These are phyloP conservation scores for Parus major DNA, from an alignment of 2,113 vertebrate species.

Conservation along the genomic window DNA sequence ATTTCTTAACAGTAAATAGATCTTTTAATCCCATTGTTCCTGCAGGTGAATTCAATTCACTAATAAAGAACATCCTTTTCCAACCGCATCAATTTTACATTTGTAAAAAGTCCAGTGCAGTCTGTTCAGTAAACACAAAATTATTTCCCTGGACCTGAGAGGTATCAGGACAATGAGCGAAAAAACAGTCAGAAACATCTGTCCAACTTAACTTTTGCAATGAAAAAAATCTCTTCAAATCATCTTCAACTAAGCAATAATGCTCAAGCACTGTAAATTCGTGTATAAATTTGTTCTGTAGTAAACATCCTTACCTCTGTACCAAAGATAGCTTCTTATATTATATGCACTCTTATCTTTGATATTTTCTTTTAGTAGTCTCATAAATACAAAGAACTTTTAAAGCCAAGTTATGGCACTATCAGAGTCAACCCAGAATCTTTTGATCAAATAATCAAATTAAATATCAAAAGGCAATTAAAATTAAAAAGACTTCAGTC, in stretches of 20 bases:
- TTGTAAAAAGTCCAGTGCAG: not conserved
- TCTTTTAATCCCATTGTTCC: not conserved
- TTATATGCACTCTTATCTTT: not conserved
- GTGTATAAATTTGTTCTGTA: not conserved
- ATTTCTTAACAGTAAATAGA: not conserved
- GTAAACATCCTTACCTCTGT: not conserved
- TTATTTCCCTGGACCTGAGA: not conserved
- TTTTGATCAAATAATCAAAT: constrained; percentile 60
- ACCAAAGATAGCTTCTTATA: not conserved
- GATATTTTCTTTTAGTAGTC: not conserved
- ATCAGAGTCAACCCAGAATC: constrained; percentile 1
- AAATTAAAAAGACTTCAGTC: constrained; percentile 14
- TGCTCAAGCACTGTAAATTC: not conserved
- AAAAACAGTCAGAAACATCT: not conserved
- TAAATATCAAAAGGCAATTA: constrained; percentile 60
- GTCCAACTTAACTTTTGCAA: not conserved
- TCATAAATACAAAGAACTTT: constrained; percentile 13
- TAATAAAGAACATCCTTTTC: not conserved
- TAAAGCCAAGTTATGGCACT: not conserved
- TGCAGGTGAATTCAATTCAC: not conserved
- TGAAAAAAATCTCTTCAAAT: not conserved
- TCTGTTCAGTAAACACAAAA: not conserved
- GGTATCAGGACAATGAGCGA: not conserved
- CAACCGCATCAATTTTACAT: not conserved
- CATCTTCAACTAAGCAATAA: not conserved